Evolutionary conservation across 2,797 vertebrate species (phyloP).

Genomic region (Decapterus maruadsi): DNA sequence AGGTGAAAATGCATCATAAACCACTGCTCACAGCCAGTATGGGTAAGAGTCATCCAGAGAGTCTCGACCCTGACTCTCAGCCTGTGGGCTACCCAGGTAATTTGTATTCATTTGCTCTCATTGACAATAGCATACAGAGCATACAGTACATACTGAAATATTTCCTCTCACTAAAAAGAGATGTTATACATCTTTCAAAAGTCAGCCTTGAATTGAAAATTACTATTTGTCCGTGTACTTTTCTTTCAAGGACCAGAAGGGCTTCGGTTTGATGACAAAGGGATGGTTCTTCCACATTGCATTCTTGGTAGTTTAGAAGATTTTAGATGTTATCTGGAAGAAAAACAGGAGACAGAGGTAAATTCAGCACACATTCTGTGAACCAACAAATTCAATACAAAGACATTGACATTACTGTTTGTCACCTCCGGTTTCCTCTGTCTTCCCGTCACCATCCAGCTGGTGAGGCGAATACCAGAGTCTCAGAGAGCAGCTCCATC

Average conservation of each 20-base stretch:
- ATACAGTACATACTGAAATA: neutral
- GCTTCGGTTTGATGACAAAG: conserved; percentile 71
- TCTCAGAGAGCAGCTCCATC: conserved; percentile 23
- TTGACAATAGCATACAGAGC: neutral
- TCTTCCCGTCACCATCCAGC: conserved; percentile 73
- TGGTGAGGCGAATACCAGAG: conserved; percentile 77
- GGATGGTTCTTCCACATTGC: conserved; percentile 90
- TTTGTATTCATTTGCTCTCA: neutral
- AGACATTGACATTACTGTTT: neutral
- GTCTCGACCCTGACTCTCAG: conserved; percentile 44
- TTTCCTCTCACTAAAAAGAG: neutral
- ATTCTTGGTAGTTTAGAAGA: conserved; percentile 91
- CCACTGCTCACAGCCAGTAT: conserved; percentile 64
- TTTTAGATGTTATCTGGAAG: conserved; percentile 87
- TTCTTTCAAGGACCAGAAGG: conserved; percentile 71
- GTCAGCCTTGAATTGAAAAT: neutral
- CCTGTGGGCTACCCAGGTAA: conserved; percentile 82
- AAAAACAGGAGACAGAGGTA: conserved; percentile 87
- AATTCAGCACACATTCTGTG: neutral
- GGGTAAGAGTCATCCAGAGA: conserved; percentile 74
- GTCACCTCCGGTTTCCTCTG: neutral
- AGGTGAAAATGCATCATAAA: conserved; percentile 56
- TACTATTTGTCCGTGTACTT: neutral
- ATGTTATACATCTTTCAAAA: neutral
- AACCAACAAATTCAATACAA: neutral